phyloP scores from a whole-genome alignment of 2,888 invertebrate species.

The Quadroppia sp. region DNA sequence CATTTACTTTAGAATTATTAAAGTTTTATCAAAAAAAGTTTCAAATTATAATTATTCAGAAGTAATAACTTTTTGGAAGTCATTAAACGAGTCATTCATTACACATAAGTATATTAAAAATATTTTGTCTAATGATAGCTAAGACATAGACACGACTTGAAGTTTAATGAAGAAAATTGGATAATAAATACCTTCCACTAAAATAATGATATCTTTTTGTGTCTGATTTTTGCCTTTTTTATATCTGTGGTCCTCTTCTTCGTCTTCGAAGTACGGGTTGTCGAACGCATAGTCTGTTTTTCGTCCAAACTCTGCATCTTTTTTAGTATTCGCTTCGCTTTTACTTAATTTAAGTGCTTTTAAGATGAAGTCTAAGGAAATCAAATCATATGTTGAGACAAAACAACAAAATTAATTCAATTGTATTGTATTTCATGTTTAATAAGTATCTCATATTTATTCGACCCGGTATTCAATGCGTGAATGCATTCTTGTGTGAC shows the following conservation, averaged over 20 bases:
- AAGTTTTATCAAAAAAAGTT: too few relatives aligned
- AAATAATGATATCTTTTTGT: slow-evolving; percentile 11
- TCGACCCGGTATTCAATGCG: neutral
- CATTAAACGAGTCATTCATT: too few relatives aligned
- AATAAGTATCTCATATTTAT: neutral
- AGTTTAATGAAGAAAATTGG: neutral
- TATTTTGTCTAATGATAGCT: too few relatives aligned
- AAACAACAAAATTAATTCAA: neutral
- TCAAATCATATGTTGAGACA: neutral
- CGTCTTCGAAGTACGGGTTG: slow-evolving; percentile 66
- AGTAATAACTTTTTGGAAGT: too few relatives aligned
- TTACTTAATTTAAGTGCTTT: neutral
- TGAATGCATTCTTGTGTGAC: slow-evolving; percentile 8
- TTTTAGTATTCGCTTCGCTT: neutral
- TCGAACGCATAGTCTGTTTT: slow-evolving; percentile 66
- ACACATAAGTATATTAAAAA: too few relatives aligned
- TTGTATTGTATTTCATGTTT: neutral
- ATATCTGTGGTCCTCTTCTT: slow-evolving; percentile 34
- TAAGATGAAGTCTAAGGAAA: neutral
- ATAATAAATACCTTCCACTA: neutral
- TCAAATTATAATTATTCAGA: too few relatives aligned
- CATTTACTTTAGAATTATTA: too few relatives aligned
- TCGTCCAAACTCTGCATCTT: too few relatives aligned
- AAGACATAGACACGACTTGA: neutral
- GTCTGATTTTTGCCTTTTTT: too few relatives aligned